Evolutionary conservation across 30 jellyfish, hydroid and myxozoan species (phyloP).

Genomic region (Hydra vulgaris): DNA sequence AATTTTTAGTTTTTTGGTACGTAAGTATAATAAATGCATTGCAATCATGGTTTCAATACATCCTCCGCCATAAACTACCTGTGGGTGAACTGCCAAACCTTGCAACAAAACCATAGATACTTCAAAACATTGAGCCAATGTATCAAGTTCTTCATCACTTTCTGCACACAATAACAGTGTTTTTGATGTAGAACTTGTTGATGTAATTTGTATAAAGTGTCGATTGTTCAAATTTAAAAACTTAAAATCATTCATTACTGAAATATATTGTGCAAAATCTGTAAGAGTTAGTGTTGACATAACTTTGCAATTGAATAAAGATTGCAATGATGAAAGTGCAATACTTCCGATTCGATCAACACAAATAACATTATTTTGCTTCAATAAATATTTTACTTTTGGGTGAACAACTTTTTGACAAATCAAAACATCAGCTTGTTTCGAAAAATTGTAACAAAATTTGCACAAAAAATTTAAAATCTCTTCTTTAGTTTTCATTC

Average conservation of each 20-base stretch:
- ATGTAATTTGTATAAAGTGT: not conserved
- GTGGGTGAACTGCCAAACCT: not conserved
- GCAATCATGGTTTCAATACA: not conserved
- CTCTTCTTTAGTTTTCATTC: not conserved
- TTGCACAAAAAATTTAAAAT: not conserved
- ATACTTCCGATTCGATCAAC: not conserved
- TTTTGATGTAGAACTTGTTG: not conserved
- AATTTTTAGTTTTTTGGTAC: not conserved
- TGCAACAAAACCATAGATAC: not conserved
- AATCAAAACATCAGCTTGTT: not conserved
- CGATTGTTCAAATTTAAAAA: not conserved
- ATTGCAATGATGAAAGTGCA: not conserved
- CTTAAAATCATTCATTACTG: not conserved
- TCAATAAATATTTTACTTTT: too few relatives aligned
- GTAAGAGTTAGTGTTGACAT: not conserved
- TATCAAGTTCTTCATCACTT: not conserved
- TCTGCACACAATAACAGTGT: not conserved
- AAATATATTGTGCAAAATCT: not conserved
- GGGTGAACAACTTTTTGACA: not conserved
- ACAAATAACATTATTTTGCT: not conserved
- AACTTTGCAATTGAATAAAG: not conserved
- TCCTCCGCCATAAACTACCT: not conserved
- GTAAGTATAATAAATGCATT: not conserved
- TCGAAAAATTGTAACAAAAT: not conserved
- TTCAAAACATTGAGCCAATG: not conserved